Conservation (phyloP, 2,888 invertebrate species). For the Rhogogaster chlorosoma region DNA sequence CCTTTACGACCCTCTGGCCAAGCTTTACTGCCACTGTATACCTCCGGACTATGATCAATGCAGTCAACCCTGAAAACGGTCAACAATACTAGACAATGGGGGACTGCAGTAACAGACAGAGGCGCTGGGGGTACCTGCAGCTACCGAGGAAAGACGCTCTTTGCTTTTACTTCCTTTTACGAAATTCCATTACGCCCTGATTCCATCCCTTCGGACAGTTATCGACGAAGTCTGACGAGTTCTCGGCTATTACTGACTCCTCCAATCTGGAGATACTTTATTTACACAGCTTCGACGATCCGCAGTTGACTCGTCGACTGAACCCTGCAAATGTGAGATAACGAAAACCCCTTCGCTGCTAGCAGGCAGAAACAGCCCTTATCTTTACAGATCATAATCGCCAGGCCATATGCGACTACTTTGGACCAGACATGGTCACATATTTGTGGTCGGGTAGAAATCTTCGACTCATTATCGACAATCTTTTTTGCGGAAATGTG, state of each 20-base stretch:
- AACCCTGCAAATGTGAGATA: constrained; percentile 23
- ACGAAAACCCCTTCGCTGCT: neutral
- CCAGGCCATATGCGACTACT: neutral
- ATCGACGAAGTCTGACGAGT: no score
- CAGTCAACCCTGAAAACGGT: neutral
- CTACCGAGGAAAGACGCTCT: neutral
- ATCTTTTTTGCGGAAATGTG: neutral
- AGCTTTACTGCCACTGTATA: neutral
- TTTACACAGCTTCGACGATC: constrained; percentile 8
- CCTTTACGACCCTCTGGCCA: constrained; percentile 57
- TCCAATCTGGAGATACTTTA: neutral
- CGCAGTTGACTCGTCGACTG: neutral
- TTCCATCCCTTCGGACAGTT: no score
- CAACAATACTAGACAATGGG: constrained; percentile 35
- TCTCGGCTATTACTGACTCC: neutral
- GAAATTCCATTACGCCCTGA: neutral
- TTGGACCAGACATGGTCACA: neutral
- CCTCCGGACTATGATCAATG: neutral
- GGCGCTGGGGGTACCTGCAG: constrained; percentile 1
- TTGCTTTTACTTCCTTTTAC: neutral
- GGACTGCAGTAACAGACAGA: neutral
- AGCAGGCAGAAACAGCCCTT: neutral
- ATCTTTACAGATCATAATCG: neutral
- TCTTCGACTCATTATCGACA: neutral
- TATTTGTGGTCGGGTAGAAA: neutral